phyloP scores from a whole-genome alignment of 2,113 vertebrate genomes.

The Syngnathus scovelli region DNA sequence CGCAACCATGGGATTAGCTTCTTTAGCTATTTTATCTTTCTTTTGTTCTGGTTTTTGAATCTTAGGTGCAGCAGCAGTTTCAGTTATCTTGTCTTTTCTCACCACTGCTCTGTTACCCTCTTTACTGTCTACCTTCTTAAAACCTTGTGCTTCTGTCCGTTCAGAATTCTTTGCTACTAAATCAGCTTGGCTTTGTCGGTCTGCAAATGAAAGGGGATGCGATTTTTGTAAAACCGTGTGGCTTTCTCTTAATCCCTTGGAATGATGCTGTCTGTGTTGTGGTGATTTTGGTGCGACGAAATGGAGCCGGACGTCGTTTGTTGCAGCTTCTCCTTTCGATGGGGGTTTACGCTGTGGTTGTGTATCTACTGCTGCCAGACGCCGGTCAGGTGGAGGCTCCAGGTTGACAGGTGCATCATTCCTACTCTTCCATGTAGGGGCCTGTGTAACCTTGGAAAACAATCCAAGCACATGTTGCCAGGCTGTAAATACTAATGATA shows the following conservation, averaged over 20 bases:
- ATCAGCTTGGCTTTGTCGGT: constrained; percentile 39
- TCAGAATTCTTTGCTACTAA: constrained; percentile 38
- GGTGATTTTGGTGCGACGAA: constrained; percentile 23
- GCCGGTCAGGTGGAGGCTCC: constrained; percentile 21
- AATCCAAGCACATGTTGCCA: constrained; percentile 50
- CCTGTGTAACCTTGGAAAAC: constrained; percentile 54
- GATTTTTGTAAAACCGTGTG: constrained; percentile 31
- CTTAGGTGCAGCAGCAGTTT: not conserved
- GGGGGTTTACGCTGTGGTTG: constrained; percentile 25
- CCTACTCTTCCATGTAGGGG: constrained; percentile 45
- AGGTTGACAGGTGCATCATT: constrained; percentile 51
- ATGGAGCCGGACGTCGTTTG: constrained; percentile 25
- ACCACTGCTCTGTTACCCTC: not conserved
- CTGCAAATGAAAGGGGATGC: constrained; percentile 20
- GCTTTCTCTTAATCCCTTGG: constrained; percentile 51
- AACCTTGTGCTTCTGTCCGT: constrained; percentile 41
- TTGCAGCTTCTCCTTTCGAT: constrained; percentile 2
- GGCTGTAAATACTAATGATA: constrained; percentile 53
- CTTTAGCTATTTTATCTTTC: constrained; percentile 7
- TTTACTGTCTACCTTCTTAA: constrained; percentile 28
- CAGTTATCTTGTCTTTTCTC: constrained; percentile 30
- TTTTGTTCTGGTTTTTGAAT: constrained; percentile 3
- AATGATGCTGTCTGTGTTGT: constrained; percentile 40
- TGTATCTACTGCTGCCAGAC: not conserved
- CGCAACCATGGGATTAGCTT: not conserved